These are phyloP conservation scores for Halcyon badia DNA, from an alignment of 2,797 vertebrate species.

Conservation along the genomic window DNA sequence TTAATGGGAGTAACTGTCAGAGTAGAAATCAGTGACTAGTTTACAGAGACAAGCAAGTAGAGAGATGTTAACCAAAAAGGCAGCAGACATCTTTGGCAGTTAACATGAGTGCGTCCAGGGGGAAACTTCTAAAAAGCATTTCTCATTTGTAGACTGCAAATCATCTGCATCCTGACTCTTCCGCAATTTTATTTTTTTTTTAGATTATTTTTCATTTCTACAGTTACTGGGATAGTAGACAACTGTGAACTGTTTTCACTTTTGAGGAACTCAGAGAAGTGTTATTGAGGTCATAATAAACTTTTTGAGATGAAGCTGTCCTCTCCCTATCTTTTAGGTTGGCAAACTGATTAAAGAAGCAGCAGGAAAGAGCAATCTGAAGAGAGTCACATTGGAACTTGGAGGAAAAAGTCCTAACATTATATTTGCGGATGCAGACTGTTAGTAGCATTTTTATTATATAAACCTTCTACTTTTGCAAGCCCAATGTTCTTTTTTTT, in stretches of 20 bases:
- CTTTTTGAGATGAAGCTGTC: background rate
- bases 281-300: background rate
- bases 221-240: background rate
- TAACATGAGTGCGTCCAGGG: background rate
- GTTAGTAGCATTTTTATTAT: constrained; percentile 80
- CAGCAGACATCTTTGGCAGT: background rate
- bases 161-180: background rate
- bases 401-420: constrained; percentile 92
- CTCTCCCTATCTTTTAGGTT: constrained; percentile 80
- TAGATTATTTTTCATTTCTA: background rate
- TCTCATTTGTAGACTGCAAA: background rate
- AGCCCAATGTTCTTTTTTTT: background rate
- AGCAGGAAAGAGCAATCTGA: constrained; percentile 90
- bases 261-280: background rate
- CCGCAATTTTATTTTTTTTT: too few relatives aligned
- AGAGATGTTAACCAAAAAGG: fast-evolving
- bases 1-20: background rate
- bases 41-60: background rate
- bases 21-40: background rate
- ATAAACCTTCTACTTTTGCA: background rate
- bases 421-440: constrained; percentile 89
- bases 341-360: constrained; percentile 90
- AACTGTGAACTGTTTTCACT: background rate
- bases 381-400: constrained; percentile 90
- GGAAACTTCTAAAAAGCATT: background rate